Evolutionary conservation across 2,797 vertebrate genomes (phyloP), one percentile per base, ranked within the genome.

Genomic region (Momotus momota): DNA sequence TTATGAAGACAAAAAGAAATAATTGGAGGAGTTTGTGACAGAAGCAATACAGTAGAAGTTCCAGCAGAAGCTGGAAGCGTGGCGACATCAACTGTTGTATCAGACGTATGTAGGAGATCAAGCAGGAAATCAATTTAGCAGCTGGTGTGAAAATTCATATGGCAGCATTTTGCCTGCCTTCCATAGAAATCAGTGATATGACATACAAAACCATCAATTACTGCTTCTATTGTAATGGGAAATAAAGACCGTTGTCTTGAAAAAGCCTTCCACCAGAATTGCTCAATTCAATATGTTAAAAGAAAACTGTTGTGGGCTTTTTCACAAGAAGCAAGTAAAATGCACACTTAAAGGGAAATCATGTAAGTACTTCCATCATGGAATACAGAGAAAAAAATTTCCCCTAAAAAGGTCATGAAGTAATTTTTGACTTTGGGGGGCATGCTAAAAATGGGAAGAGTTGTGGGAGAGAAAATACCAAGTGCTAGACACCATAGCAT

Each of bases 161-260:
- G 51, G 58, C n/a, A 87, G 41, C 51, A 72, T 94, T 95, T 94
- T 97, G 41, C 60, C 52, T 89, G 81, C 57, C 57, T 91, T 41
- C 19, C 93, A 9, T 55, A 61, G 35, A 88, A 89, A 89, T 57
- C 43, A 90, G 12, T 41, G 43, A n/a, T 5, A 3, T 91, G 48
- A 38, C 45, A 69, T 71, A 45, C 38, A 21, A 92, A 35, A 70
- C 55, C 79, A 84, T 73, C 95, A 85, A 91, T 89, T 94, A 60
- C 52, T 75, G 31, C 33, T 87, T 82, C 23, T 31, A 9, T 84
- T 49, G 54, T 48, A 89, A 58, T 26, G 35, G 62, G 60, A 66
- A 71, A 60, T 7, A 86, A 92, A 27, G 31, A 71, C 5, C 1
- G 31, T 86, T 93, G 96, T 57, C 26, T 64, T 55, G 38, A 85